Base-by-base conservation (phyloP, 2,888 invertebrate genomes). In the Ormyrus nitidulus region DNA sequence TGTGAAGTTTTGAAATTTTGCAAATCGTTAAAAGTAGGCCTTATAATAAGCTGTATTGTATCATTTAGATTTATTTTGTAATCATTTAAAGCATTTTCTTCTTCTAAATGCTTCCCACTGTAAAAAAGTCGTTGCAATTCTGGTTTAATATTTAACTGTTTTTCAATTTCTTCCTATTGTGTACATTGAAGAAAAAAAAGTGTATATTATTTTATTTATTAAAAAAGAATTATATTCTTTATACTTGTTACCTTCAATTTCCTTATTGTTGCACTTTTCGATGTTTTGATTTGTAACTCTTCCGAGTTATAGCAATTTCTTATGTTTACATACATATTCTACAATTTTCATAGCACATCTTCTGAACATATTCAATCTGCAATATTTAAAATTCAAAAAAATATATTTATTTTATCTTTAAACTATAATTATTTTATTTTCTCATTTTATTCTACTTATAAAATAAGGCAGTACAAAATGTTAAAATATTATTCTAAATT, bases 61-160 rank as follows among this genome's bases (percentile, higher is more conserved):
- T 95, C 95, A 90, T 95, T 95, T 10, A 95, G 90, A 80, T 94
- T 94, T 11, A 96, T 93, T 85, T 93, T 93, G 87, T 96, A 96
- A 88, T 96, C 95, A 88, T 95, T 94, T 83, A 96, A 91, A 79
- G 93, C 93, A 85, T 95, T 94, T 0, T 93, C 94, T 92, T 95
- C 93, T 88, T 95, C 94, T 76, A 96, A 90, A 93, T 95, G 90
- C 89, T 95, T 95, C n/a, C 95, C 95, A 77, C 94, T 93, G 85
- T 94, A 95, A 85, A 94, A 93, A 13, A 95, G 89, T 73, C 93
- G 91, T 87, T 95, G 95, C 51, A 91, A 88, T 44, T 92, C 91
- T 0, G 91, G 90, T 76, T 92, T 89, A 46, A 94, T 89, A 9
- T 91, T 87, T 83, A 95, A 93, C 87, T 93, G 92, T 46, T 93